Conservation (phyloP, 1,140 invertebrate species). For the Drosophila tsacasi region DNA sequence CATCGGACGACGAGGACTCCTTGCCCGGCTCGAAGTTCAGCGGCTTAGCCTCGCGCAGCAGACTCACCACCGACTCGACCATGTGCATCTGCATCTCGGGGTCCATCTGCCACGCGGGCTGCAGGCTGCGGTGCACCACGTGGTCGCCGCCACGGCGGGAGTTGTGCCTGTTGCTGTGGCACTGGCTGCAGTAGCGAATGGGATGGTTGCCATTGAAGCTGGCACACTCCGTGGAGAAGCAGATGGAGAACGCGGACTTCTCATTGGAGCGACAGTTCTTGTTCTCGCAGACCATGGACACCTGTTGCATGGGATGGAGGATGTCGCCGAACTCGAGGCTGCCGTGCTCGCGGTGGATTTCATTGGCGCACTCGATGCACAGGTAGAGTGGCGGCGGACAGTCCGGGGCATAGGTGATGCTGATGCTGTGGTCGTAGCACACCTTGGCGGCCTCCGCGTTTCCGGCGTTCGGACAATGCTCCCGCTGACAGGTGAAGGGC, state of each 20-base stretch:
- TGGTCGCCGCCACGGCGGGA: conserved; percentile 94
- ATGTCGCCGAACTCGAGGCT: conserved; percentile 96
- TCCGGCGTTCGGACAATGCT: conserved; percentile 93
- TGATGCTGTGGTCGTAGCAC: conserved; percentile 94
- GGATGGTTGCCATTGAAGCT: conserved; percentile 98
- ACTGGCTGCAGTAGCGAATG: conserved; percentile 96
- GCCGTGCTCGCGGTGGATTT: conserved; percentile 93
- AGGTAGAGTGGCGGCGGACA: conserved; percentile 97
- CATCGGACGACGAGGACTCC: conserved; percentile 56
- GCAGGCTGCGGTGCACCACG: conserved; percentile 94
- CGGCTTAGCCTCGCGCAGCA: conserved; percentile 93
- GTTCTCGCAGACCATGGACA: conserved; percentile 98
- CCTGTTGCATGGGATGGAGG: conserved; percentile 96
- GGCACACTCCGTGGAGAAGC: conserved; percentile 98
- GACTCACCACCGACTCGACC: conserved; percentile 97
- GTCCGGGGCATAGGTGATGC: conserved; percentile 92
- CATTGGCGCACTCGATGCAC: conserved; percentile 98
- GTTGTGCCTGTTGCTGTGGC: conserved; percentile 95
- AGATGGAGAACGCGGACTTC: conserved; percentile 97
- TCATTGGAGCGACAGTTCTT: conserved; percentile 98
- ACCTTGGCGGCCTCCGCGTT: conserved; percentile 96
- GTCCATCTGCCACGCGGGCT: conserved; percentile 94
- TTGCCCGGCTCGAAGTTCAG: conserved; percentile 88
- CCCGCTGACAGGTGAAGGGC: conserved; percentile 93
- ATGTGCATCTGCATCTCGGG: conserved; percentile 96